phyloP scores from a whole-genome alignment of 1,140 invertebrate genomes.

The Drosophila orena region DNA sequence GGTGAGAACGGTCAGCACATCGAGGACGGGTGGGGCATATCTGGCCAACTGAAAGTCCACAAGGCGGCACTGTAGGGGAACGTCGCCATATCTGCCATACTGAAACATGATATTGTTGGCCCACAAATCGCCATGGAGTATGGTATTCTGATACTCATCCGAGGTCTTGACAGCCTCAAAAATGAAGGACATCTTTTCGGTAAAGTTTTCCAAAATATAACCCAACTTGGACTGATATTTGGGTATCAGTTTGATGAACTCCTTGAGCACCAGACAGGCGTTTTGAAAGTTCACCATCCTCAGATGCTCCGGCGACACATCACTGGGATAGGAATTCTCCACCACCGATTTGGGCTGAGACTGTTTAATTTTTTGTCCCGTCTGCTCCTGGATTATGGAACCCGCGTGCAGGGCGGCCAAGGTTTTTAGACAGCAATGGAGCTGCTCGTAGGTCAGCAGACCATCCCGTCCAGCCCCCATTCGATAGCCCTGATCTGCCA shows the following conservation, averaged over 20 bases:
- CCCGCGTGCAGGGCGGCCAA: constrained; percentile 87
- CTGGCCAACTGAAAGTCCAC: constrained; percentile 88
- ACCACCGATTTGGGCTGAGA: constrained; percentile 85
- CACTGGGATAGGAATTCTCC: constrained; percentile 85
- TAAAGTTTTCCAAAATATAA: constrained; percentile 69
- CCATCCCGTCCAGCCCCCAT: constrained; percentile 78
- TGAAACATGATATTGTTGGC: constrained; percentile 88
- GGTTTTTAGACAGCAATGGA: constrained; percentile 85
- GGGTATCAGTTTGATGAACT: constrained; percentile 84
- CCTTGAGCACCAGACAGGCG: constrained; percentile 84
- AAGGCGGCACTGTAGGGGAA: constrained; percentile 85
- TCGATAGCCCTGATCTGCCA: constrained; percentile 79
- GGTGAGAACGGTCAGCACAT: constrained; percentile 86
- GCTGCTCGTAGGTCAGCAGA: constrained; percentile 85
- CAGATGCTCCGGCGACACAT: constrained; percentile 68
- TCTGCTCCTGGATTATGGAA: constrained; percentile 86
- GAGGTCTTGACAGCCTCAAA: constrained; percentile 85
- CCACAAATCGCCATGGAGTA: constrained; percentile 88
- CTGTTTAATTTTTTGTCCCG: constrained; percentile 82
- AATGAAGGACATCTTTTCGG: constrained; percentile 81
- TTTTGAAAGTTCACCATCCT: constrained; percentile 84
- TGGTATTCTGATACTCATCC: constrained; percentile 86
- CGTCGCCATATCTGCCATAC: constrained; percentile 82
- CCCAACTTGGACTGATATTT: constrained; percentile 73
- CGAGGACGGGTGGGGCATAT: constrained; percentile 86